Conservation (phyloP, 2,888 invertebrate genomes). For the Slavum lentiscoides region DNA sequence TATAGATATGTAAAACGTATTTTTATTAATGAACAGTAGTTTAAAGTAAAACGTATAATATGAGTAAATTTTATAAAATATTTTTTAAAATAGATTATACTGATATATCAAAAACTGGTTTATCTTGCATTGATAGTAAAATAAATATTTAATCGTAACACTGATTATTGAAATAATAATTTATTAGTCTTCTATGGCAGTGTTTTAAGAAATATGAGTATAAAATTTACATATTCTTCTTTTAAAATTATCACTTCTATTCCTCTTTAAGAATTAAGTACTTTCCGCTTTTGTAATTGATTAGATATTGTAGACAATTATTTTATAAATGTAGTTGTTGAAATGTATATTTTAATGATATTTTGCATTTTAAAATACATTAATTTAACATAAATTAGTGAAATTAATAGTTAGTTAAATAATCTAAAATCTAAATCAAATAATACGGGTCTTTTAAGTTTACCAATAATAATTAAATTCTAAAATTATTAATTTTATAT, state of each 20-base stretch:
- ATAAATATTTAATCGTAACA: not conserved
- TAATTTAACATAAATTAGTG: not conserved
- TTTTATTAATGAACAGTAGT: not conserved
- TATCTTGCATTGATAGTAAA: not conserved
- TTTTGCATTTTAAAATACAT: not conserved
- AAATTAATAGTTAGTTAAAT: not conserved
- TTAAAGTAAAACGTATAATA: not conserved
- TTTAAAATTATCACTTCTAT: not conserved
- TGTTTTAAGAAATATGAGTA: not conserved
- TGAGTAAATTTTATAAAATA: not conserved
- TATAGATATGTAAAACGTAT: not conserved
- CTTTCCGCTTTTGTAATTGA: not conserved
- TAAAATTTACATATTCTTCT: too few relatives aligned
- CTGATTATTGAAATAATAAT: too few relatives aligned
- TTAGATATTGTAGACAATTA: not conserved
- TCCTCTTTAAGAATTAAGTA: not conserved
- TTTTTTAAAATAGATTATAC: not conserved
- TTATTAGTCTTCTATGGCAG: not conserved
- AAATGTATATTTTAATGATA: not conserved
- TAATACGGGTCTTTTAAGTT: not conserved
- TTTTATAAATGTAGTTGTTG: not conserved
- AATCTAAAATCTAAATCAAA: not conserved
- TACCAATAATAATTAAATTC: not conserved
- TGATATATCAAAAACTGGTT: not conserved
- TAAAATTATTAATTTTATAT: slow-evolving; percentile 7